phyloP scores from a whole-genome alignment of 2,113 vertebrate genomes.

The Balaeniceps rex region DNA sequence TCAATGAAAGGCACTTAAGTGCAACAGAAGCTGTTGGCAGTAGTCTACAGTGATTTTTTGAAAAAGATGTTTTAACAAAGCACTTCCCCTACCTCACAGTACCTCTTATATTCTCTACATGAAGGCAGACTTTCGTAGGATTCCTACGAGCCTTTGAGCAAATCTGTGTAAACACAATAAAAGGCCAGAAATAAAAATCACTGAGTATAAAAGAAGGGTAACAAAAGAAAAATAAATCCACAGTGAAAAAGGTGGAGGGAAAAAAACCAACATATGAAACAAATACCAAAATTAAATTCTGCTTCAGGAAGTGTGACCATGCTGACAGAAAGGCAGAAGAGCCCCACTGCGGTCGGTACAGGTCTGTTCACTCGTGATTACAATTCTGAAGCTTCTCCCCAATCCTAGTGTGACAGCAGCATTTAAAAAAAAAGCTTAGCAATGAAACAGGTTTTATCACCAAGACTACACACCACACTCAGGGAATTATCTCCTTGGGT shows the following conservation, averaged over 20 bases:
- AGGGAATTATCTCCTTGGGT: background rate
- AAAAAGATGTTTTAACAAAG: background rate
- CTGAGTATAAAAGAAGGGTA: background rate
- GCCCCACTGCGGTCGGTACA: background rate
- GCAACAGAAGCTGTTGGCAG: background rate
- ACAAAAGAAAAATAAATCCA: background rate
- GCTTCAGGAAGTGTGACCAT: background rate
- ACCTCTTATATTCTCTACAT: background rate
- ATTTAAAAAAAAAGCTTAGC: background rate
- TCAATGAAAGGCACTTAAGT: background rate
- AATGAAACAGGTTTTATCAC: slow-evolving; percentile 10
- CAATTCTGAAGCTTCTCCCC: background rate
- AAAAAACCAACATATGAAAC: background rate
- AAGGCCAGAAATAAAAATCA: background rate
- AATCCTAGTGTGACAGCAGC: background rate
- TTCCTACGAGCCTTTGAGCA: background rate
- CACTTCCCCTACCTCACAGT: background rate
- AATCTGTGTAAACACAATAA: background rate
- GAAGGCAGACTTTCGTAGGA: background rate
- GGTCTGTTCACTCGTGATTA: background rate
- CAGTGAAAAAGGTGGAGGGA: background rate
- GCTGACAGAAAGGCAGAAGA: background rate
- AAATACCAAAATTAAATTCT: background rate
- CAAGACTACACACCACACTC: background rate
- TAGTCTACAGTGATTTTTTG: background rate